Conservation (phyloP, 2,797 vertebrate species). For the Pipistrellus nathusii region DNA sequence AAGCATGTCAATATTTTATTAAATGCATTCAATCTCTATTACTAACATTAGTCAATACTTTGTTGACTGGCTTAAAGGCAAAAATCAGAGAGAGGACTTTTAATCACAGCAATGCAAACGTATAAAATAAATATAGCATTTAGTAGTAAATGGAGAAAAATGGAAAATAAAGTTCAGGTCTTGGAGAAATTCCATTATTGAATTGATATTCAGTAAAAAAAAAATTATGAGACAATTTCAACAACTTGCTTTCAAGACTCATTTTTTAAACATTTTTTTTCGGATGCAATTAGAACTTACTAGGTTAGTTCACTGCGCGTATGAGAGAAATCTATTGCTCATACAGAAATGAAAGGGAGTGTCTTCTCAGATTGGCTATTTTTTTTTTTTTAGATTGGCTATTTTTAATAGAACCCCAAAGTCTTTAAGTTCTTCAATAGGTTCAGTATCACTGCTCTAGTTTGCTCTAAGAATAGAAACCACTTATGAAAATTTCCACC, state of each 20-base stretch:
- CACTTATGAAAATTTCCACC: neutral
- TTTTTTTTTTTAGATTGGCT: neutral
- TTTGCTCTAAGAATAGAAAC: constrained; percentile 30
- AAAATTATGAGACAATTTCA: neutral
- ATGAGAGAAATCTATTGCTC: neutral
- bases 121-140: neutral
- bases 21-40: neutral
- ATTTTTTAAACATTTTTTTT: constrained; percentile 12
- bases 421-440: neutral
- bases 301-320: neutral
- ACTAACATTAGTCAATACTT: neutral
- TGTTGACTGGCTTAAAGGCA: constrained; percentile 22
- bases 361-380: neutral
- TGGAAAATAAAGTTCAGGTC: constrained; percentile 29
- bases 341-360: neutral
- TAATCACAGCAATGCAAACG: neutral
- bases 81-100: neutral
- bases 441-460: neutral
- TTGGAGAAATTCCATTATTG: constrained; percentile 1
- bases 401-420: neutral
- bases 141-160: neutral
- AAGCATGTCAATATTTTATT: neutral
- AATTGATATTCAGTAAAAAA: constrained; percentile 11
- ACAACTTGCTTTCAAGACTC: neutral
- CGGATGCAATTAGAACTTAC: constrained; percentile 4